A percentile compares a stretch with the other conserved stretches of the same genome.
Evolutionary conservation across 2,797 vertebrate genomes (phyloP).

Genomic region (Heliangelus exortis): DNA sequence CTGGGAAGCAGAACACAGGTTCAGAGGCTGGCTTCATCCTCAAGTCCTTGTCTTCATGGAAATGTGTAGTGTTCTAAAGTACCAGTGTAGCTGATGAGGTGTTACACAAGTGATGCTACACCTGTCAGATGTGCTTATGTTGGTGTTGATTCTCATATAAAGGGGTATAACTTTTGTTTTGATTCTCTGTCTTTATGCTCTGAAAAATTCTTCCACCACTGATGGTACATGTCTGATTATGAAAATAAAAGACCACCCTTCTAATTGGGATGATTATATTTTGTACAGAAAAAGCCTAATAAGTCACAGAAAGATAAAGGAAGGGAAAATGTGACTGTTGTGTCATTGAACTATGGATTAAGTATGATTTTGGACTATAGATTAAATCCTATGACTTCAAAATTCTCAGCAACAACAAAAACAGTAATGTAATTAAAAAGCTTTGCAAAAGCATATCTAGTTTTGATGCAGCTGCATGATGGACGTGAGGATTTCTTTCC

Average conservation of each 20-base stretch:
- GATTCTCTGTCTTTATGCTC: neutral
- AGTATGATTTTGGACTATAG: neutral
- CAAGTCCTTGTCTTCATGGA: neutral
- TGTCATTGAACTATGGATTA: neutral
- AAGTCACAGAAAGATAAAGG: neutral
- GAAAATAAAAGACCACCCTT: neutral
- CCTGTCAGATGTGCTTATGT: neutral
- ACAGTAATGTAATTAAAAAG: neutral
- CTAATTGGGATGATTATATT: neutral
- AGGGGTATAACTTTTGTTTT: neutral
- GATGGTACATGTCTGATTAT: neutral
- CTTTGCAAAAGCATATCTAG: neutral
- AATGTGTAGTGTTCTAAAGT: neutral
- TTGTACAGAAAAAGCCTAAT: neutral
- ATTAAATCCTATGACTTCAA: neutral
- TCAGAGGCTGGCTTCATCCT: neutral
- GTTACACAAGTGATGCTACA: rapidly evolving
- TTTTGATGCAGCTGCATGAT: neutral
- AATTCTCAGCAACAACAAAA: neutral
- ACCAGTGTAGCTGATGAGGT: neutral
- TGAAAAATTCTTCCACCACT: neutral
- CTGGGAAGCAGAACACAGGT: neutral
- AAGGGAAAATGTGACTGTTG: neutral
- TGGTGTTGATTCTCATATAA: neutral
- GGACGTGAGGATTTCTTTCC: neutral